A percentile compares a stretch with the other conserved stretches of the same genome.
These are phyloP conservation scores for Syrista parreyssii DNA, from an alignment of 2,888 invertebrate species.

Conservation along the genomic window DNA sequence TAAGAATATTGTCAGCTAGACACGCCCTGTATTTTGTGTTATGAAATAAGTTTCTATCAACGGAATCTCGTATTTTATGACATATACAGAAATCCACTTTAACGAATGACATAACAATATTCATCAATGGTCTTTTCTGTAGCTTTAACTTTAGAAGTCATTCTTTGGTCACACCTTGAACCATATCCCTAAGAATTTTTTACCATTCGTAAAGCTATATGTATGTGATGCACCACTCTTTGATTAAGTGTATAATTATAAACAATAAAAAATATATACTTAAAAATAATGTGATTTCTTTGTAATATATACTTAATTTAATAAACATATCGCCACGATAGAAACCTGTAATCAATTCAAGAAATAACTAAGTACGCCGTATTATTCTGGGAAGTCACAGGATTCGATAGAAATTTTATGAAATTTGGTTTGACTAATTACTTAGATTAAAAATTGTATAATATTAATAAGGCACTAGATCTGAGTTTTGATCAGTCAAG, in stretches of 20 bases:
- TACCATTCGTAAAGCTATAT: conserved; percentile 23
- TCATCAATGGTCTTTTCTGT: conserved; percentile 3
- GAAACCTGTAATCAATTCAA: conserved; percentile 36
- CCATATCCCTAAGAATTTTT: conserved; percentile 32
- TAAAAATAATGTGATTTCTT: conserved; percentile 12
- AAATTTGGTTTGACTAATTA: conserved; percentile 30
- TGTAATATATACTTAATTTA: conserved; percentile 8
- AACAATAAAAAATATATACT: conserved; percentile 25
- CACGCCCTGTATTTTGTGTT: background rate
- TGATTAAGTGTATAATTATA: conserved; percentile 17
- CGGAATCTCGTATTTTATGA: background rate
- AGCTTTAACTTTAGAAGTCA: conserved; percentile 32
- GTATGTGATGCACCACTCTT: conserved; percentile 26
- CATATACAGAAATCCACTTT: background rate
- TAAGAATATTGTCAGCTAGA: background rate
- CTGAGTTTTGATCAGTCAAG: conserved; percentile 41
- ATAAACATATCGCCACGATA: conserved; percentile 12
- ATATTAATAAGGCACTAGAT: conserved; percentile 41
- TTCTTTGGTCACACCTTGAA: conserved; percentile 43
- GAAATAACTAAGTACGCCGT: conserved; percentile 23
- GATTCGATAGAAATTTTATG: conserved; percentile 12
- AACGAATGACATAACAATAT: background rate
- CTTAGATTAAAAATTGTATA: conserved; percentile 23
- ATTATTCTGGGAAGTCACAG: conserved; percentile 15
- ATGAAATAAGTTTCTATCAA: background rate